phyloP scores from a whole-genome alignment of 37 sponge, comb jelly and placozoan genomes.

The Petrosia ficiformis region DNA sequence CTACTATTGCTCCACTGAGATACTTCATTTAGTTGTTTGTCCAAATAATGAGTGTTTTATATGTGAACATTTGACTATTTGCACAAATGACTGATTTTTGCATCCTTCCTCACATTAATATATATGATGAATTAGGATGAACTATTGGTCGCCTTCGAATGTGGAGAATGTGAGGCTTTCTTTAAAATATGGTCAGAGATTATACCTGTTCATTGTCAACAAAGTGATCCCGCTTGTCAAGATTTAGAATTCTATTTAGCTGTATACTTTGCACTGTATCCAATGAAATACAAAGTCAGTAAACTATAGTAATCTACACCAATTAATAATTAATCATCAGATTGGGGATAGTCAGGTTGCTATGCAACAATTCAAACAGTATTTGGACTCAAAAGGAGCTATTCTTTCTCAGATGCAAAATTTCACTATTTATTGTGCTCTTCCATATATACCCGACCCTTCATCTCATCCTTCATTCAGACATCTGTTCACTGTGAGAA shows the following conservation, averaged over 20 bases:
- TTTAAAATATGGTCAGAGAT: slow-evolving; percentile 49
- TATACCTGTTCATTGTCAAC: slow-evolving; percentile 10
- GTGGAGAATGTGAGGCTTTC: slow-evolving; percentile 65
- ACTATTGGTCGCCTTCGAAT: slow-evolving; percentile 51
- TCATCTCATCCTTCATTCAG: slow-evolving; percentile 67
- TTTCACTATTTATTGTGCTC: slow-evolving; percentile 71
- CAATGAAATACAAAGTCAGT: slow-evolving; percentile 32
- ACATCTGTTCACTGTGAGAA: slow-evolving; percentile 64
- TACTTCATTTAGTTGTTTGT: neutral
- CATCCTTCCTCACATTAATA: neutral
- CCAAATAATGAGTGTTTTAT: neutral
- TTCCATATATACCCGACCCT: slow-evolving; percentile 74
- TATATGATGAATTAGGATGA: slow-evolving; percentile 25
- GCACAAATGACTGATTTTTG: too few species aligned
- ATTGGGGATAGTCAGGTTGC: slow-evolving; percentile 20
- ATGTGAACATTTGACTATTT: too few species aligned
- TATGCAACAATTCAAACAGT: slow-evolving; percentile 59
- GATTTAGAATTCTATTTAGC: slow-evolving; percentile 59
- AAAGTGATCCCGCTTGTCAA: slow-evolving; percentile 18
- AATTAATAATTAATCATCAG: slow-evolving; percentile 12
- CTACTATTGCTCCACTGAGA: too few species aligned
- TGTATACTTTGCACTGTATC: slow-evolving; percentile 71
- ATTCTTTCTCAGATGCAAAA: slow-evolving; percentile 55
- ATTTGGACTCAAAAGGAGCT: slow-evolving; percentile 56
- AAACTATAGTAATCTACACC: neutral